Evolutionary conservation across 1,140 invertebrate genomes (phyloP), one percentile per base, ranked within the genome.

Genomic region (Conus betulinus): DNA sequence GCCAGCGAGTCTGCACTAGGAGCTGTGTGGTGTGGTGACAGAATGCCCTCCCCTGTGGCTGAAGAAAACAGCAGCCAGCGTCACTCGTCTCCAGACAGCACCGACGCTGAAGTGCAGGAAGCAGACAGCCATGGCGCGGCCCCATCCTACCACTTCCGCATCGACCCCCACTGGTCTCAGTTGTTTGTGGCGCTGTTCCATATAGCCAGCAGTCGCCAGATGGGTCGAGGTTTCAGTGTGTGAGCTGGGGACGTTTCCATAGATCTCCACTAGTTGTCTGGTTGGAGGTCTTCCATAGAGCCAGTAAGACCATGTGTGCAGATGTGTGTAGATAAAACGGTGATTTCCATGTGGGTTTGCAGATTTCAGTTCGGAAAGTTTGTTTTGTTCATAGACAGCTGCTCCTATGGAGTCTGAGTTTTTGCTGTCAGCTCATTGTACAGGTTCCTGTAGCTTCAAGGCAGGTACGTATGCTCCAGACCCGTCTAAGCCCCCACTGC

Each of bases 111-210:
- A 7, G 82, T 5, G 4, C 25, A 63, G 55, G n/a, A 23, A 10
- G 23, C 11, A 3, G n/a, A 25, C 55, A 63, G 20, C 82, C 17
- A 15, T 6, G 10, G 8, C 17, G 53, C n/a, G 23, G 53, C 82
- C 8, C 53, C 25, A 13, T 23, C 55, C 3, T 67, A 84, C 27
- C 55, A 84, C 13, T 84, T 84, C 57, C 82, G 82, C n/a, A 10
- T 84, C 25, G 82, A 84, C n/a, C 82, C 82, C 55, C n/a, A 84
- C 82, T 63, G 57, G 55, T 60, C 52, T 17, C 55, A 63, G 55
- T 2, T 84, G 23, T 84, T 84, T 27, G 51, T 53, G 51, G 79
- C 79, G 8, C 51, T 81, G 10, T 81, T 81, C 17, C 39, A 81
- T 25, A 81, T 81, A 25, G 39, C 79, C 51, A 55, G 17, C 17